Conservation (phyloP, 2,888 invertebrate genomes). For the Papilio demoleus region DNA sequence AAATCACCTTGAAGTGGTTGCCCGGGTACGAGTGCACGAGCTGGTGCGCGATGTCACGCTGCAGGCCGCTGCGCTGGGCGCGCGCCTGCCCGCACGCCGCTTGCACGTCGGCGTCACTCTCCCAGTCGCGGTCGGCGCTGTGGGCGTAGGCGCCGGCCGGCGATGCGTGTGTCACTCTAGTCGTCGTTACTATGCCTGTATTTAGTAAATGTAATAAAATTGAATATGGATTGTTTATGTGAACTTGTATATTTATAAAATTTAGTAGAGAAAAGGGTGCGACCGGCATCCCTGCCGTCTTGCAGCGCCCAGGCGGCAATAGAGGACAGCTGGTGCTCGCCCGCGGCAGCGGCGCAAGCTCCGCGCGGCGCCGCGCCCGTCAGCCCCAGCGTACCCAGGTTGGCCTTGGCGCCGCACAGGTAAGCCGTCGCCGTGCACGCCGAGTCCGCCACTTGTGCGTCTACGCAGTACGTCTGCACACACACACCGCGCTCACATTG, state of each 20-base stretch:
- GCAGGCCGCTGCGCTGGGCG: constrained; percentile 59
- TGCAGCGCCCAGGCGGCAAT: constrained; percentile 86
- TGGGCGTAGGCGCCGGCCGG: constrained; percentile 85
- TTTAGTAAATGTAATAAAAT: background rate
- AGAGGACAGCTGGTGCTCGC: constrained; percentile 81
- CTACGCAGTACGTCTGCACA: constrained; percentile 81
- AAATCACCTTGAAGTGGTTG: constrained; percentile 84
- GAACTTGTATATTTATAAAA: background rate
- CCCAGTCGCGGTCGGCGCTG: constrained; percentile 88
- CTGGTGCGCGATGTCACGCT: constrained; percentile 88
- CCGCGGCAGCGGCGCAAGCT: constrained; percentile 83
- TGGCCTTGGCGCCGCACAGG: constrained; percentile 86
- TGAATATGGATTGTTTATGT: background rate
- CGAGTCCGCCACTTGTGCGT: constrained; percentile 87
- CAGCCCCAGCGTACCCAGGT: constrained; percentile 86
- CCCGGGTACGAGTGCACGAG: constrained; percentile 86
- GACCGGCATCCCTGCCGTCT: constrained; percentile 69
- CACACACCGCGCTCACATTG: constrained; percentile 23
- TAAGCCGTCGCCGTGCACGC: constrained; percentile 89
- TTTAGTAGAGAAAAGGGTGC: background rate
- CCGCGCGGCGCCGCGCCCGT: constrained; percentile 83
- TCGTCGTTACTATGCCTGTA: constrained; percentile 88
- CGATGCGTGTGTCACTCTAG: constrained; percentile 88
- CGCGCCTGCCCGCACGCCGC: constrained; percentile 83
- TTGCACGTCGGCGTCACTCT: constrained; percentile 86